Percentiles rank a stretch among this genome's conserved stretches.
Conservation (phyloP, 1,140 invertebrate genomes). For the Streblospio benedicti region DNA sequence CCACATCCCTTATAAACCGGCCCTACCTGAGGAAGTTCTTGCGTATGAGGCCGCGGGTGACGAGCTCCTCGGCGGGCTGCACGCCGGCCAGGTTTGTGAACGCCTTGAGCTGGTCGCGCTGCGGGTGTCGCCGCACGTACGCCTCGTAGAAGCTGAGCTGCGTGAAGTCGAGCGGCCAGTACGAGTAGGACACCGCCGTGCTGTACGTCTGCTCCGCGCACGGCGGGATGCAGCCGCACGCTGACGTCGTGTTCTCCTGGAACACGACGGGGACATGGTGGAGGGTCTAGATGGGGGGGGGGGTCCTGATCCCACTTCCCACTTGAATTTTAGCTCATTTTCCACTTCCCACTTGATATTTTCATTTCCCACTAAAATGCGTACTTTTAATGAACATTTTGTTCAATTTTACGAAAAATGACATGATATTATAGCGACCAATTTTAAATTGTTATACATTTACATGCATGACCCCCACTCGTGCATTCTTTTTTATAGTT, state of each 20-base stretch:
- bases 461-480: too few species aligned
- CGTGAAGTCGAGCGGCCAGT: constrained; percentile 8
- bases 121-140: not conserved
- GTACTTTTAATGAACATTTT: too few species aligned
- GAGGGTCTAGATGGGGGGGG: too few species aligned
- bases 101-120: constrained; percentile 1
- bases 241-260: not conserved
- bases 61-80: not conserved
- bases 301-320: too few species aligned
- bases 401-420: too few species aligned
- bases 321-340: too few species aligned
- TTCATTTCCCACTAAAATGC: too few species aligned
- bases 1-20: too few species aligned
- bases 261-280: not conserved
- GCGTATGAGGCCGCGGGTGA: constrained; percentile 4
- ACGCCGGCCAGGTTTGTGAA: constrained; percentile 2
- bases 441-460: too few species aligned
- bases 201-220: not conserved
- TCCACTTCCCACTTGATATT: too few species aligned
- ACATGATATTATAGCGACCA: too few species aligned
- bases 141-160: not conserved
- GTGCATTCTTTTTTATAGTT: too few species aligned
- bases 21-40: constrained; percentile 7
- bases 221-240: constrained; percentile 1
- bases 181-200: constrained; percentile 2